Conservation (phyloP, 2,888 invertebrate genomes). For the Acronicta leporina region DNA sequence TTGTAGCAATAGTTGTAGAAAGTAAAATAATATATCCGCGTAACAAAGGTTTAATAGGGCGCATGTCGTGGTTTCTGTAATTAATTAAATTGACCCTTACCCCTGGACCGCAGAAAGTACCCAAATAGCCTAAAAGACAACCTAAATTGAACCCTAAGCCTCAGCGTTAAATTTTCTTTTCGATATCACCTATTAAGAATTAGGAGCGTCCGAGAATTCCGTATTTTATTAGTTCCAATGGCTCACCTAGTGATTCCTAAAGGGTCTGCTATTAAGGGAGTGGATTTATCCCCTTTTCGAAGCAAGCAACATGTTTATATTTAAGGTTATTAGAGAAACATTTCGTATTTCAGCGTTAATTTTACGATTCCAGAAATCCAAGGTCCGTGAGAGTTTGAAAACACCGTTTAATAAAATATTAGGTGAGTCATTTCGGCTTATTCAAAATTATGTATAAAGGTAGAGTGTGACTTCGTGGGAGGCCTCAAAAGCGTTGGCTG, state of each 20-base stretch:
- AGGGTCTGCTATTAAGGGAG: slow-evolving; percentile 73
- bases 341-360: slow-evolving; percentile 55
- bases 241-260: slow-evolving; percentile 75
- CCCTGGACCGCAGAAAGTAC: slow-evolving; percentile 69
- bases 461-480: slow-evolving; percentile 21
- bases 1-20: slow-evolving; percentile 62
- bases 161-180: slow-evolving; percentile 61
- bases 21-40: slow-evolving; percentile 71
- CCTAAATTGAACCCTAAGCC: slow-evolving; percentile 69
- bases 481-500: slow-evolving; percentile 15
- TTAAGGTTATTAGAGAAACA: slow-evolving; percentile 58
- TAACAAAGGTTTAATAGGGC: slow-evolving; percentile 80
- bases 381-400: slow-evolving; percentile 31
- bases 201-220: slow-evolving; percentile 72
- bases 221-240: slow-evolving; percentile 76
- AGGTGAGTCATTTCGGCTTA: slow-evolving; percentile 34
- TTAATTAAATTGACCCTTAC: slow-evolving; percentile 84
- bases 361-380: slow-evolving; percentile 47
- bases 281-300: slow-evolving; percentile 66
- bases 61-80: slow-evolving; percentile 79
- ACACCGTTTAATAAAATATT: slow-evolving; percentile 39
- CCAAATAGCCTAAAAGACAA: slow-evolving; percentile 56
- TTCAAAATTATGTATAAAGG: slow-evolving; percentile 15
- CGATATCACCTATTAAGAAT: slow-evolving; percentile 53
- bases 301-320: slow-evolving; percentile 69